phyloP scores from a whole-genome alignment of 2,113 vertebrate genomes.

The Burhinus bistriatus region DNA sequence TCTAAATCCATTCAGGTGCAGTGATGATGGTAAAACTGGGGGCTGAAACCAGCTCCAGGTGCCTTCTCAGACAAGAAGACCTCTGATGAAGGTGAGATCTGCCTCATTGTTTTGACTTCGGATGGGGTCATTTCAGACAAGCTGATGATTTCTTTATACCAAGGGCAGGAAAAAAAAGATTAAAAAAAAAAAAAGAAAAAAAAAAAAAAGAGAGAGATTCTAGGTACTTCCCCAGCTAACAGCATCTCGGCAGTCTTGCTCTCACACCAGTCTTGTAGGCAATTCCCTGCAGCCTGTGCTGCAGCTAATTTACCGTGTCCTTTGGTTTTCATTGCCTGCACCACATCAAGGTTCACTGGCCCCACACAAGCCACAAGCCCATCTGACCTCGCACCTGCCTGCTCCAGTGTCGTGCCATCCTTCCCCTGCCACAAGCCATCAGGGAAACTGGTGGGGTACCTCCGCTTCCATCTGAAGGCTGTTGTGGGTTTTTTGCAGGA shows the following conservation, averaged over 20 bases:
- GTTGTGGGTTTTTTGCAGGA: not conserved
- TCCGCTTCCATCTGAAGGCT: not conserved
- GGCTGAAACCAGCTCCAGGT: not conserved
- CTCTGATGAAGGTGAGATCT: not conserved
- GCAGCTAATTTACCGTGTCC: not conserved
- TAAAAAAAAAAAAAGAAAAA: too few species aligned
- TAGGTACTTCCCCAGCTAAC: not conserved
- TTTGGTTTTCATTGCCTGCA: not conserved
- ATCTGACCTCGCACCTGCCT: rapidly evolving
- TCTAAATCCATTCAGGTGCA: not conserved
- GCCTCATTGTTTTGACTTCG: not conserved
- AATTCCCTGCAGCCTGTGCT: not conserved
- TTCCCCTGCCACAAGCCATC: rapidly evolving
- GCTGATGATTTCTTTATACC: not conserved
- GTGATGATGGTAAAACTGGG: rapidly evolving
- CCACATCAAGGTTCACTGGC: not conserved
- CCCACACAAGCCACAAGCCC: rapidly evolving
- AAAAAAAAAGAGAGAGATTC: too few species aligned
- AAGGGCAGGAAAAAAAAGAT: not conserved
- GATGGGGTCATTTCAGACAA: not conserved
- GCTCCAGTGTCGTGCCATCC: rapidly evolving
- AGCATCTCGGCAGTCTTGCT: not conserved
- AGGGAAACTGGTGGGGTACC: rapidly evolving
- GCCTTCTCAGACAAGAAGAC: not conserved
- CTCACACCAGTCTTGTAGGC: not conserved